These are phyloP conservation scores for Artibeus lituratus DNA, from an alignment of 2,797 vertebrate genomes.

Conservation along the genomic window DNA sequence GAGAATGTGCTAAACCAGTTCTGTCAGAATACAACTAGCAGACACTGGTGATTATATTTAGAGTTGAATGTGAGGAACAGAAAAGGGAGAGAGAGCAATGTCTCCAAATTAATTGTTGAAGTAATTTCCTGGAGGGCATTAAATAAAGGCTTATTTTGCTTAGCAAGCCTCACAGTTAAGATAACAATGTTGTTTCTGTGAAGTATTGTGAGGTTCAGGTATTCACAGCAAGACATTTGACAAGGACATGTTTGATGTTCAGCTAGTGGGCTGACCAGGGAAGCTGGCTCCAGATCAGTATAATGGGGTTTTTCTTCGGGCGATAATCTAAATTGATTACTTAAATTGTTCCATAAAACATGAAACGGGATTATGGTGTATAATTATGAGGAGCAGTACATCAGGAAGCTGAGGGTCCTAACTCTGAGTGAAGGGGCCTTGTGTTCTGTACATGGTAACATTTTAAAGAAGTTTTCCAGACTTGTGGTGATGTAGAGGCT, in stretches of 20 bases:
- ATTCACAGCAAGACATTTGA: neutral
- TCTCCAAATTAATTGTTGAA: neutral
- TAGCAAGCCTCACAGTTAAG: neutral
- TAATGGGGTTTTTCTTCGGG: neutral
- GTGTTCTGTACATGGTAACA: neutral
- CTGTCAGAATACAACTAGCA: conserved; percentile 66
- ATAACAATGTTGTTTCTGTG: neutral
- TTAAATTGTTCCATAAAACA: neutral
- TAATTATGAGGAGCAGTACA: neutral
- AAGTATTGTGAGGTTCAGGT: neutral
- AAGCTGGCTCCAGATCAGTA: neutral
- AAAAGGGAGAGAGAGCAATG: neutral
- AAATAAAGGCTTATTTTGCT: neutral
- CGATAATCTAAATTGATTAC: neutral
- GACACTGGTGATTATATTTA: neutral
- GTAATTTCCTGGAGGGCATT: neutral
- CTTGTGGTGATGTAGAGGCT: neutral
- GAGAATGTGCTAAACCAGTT: conserved; percentile 70
- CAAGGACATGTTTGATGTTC: neutral
- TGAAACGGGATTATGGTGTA: neutral
- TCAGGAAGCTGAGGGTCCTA: neutral
- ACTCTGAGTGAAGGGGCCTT: neutral
- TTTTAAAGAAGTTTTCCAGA: neutral
- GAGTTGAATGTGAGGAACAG: neutral
- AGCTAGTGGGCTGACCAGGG: neutral